Percentiles rank a stretch among this genome's conserved stretches.
Evolutionary conservation across 2,797 vertebrate species (phyloP).

Genomic region (Macropus fuliginosus): DNA sequence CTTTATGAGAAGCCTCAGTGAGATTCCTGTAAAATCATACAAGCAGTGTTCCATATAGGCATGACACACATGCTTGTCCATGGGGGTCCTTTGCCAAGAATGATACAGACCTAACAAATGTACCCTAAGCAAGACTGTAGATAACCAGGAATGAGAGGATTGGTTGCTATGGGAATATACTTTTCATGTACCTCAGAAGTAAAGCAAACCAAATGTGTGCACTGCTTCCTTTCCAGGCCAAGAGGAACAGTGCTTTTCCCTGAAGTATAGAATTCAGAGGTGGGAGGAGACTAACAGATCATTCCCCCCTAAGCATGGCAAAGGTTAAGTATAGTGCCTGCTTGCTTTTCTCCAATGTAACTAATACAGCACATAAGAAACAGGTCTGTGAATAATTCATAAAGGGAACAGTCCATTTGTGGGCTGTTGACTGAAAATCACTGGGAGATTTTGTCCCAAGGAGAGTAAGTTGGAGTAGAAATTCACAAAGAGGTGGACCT

Average conservation of each 20-base stretch:
- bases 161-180: neutral
- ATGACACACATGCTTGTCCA: neutral
- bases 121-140: neutral
- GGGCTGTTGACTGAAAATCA: neutral
- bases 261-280: neutral
- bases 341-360: neutral
- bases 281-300: neutral
- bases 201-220: neutral
- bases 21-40: neutral
- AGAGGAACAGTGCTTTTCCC: neutral
- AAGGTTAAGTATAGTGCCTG: neutral
- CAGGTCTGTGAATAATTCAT: neutral
- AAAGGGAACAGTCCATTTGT: no score
- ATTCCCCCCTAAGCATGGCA: neutral
- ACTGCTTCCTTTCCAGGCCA: neutral
- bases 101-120: neutral
- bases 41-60: neutral
- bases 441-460: neutral
- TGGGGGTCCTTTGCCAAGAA: neutral
- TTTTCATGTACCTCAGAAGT: neutral
- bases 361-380: neutral
- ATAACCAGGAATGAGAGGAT: neutral
- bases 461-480: neutral
- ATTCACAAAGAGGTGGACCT: constrained; percentile 19
- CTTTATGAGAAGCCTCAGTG: neutral